A percentile compares a stretch with the other conserved stretches of the same genome.
These are phyloP conservation scores for Zonitis immaculata DNA, from an alignment of 2,888 invertebrate species.

Conservation along the genomic window DNA sequence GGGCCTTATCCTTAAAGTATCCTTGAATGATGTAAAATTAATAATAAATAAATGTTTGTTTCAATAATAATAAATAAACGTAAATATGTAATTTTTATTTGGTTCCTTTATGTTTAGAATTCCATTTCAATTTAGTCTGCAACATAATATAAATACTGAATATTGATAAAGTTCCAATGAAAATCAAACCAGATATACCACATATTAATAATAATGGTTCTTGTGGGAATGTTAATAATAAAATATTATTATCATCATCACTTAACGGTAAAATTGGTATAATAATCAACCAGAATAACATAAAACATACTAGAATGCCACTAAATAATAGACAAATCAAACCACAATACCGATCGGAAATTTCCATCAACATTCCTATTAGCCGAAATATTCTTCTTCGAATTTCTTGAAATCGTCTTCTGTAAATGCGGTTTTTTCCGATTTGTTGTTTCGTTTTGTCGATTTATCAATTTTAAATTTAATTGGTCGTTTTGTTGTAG, in stretches of 20 bases:
- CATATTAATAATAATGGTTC: conserved; percentile 32
- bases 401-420: conserved; percentile 65
- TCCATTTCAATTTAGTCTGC: conserved; percentile 14
- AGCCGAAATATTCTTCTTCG: conserved; percentile 60
- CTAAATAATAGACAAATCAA: conserved; percentile 30
- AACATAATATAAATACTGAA: conserved; percentile 38
- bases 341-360: conserved; percentile 34
- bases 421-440: conserved; percentile 61
- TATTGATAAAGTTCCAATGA: conserved; percentile 37
- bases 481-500: conserved; percentile 52
- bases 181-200: conserved; percentile 38
- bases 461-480: too few relatives aligned
- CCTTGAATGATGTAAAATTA: too few relatives aligned
- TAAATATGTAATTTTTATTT: conserved; percentile 3
- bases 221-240: conserved; percentile 24
- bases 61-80: neutral
- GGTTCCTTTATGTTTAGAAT: conserved; percentile 5
- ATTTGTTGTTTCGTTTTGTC: conserved; percentile 51
- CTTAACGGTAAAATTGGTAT: conserved; percentile 41
- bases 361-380: conserved; percentile 35
- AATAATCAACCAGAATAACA: conserved; percentile 38
- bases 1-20: conserved; percentile 42
- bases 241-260: conserved; percentile 15
- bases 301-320: conserved; percentile 28
- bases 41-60: neutral